Evolutionary conservation across 2,888 invertebrate genomes (phyloP).

Genomic region (Napeogenes inachia): DNA sequence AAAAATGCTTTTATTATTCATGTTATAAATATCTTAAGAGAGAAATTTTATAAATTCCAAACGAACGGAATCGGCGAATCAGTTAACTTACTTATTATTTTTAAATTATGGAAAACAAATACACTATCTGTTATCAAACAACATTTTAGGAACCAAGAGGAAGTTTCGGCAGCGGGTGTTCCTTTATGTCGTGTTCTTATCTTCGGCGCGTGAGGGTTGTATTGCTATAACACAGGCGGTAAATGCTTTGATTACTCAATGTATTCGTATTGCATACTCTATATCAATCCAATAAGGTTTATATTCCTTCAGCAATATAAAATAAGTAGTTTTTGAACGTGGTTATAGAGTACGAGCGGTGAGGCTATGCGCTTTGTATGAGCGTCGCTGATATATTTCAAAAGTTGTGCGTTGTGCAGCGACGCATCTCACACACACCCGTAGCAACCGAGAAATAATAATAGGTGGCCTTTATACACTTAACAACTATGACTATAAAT

Average conservation of each 20-base stretch:
- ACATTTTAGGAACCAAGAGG: slow-evolving; percentile 57
- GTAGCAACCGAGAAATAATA: too few species aligned
- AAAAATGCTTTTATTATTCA: too few species aligned
- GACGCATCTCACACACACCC: slow-evolving; percentile 20
- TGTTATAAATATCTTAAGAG: too few species aligned
- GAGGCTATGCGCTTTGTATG: slow-evolving; percentile 66
- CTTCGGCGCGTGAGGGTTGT: slow-evolving; percentile 51
- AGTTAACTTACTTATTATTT: slow-evolving; percentile 18
- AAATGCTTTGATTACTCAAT: slow-evolving; percentile 11
- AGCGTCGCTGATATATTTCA: slow-evolving; percentile 71
- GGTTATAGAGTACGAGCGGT: slow-evolving; percentile 56
- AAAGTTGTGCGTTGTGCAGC: slow-evolving; percentile 58
- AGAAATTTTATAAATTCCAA: too few species aligned
- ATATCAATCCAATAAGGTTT: slow-evolving; percentile 13
- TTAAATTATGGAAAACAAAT: slow-evolving; percentile 10
- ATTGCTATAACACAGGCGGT: slow-evolving; percentile 22
- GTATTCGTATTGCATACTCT: slow-evolving; percentile 8
- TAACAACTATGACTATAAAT: too few species aligned
- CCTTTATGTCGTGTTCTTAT: slow-evolving; percentile 71
- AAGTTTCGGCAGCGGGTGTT: slow-evolving; percentile 47
- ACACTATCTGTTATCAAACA: slow-evolving; percentile 6
- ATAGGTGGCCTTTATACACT: too few species aligned
- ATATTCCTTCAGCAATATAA: slow-evolving; percentile 19
- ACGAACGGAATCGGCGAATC: not conserved
- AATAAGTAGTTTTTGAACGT: slow-evolving; percentile 33